Percentiles rank a stretch among this genome's conserved stretches.
Conservation (phyloP, 1,140 invertebrate genomes). For the Drosophila biarmipes region DNA sequence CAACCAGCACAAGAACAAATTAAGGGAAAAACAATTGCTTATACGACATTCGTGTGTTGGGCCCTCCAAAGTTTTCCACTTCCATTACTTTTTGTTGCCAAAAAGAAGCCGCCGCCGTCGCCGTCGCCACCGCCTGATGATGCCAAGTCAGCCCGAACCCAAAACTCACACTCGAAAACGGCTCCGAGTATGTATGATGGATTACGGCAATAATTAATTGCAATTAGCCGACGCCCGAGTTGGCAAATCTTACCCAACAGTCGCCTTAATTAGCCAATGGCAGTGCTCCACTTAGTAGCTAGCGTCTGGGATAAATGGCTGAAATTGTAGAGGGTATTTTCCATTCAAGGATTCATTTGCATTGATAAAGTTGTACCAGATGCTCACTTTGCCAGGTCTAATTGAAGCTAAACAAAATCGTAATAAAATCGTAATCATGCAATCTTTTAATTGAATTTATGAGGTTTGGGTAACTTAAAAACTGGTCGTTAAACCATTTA, state of each 20-base stretch:
- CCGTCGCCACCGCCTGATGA: slow-evolving; percentile 33
- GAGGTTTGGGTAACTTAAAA: too few species aligned
- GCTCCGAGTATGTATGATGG: slow-evolving; percentile 58
- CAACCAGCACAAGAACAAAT: slow-evolving; percentile 26
- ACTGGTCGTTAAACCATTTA: too few species aligned
- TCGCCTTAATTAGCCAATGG: slow-evolving; percentile 16
- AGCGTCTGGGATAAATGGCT: background rate
- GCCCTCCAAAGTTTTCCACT: slow-evolving; percentile 44
- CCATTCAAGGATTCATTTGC: background rate
- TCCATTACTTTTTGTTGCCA: slow-evolving; percentile 38
- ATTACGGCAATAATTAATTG: slow-evolving; percentile 80
- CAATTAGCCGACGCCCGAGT: slow-evolving; percentile 62
- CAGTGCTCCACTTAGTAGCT: slow-evolving; percentile 1
- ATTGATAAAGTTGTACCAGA: background rate
- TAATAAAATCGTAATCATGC: background rate
- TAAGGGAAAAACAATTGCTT: slow-evolving; percentile 51
- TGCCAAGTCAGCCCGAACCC: slow-evolving; percentile 15
- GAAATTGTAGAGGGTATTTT: background rate
- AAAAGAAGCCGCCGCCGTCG: slow-evolving; percentile 61
- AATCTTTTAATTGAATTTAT: background rate
- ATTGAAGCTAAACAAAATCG: background rate
- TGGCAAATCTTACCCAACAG: slow-evolving; percentile 33
- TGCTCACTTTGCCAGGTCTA: background rate
- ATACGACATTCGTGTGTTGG: slow-evolving; percentile 77
- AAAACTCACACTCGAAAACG: slow-evolving; percentile 40